Percentiles rank a stretch among this genome's conserved stretches.
Conservation (phyloP, 2,888 invertebrate species). For the Anarsia innoxiella region DNA sequence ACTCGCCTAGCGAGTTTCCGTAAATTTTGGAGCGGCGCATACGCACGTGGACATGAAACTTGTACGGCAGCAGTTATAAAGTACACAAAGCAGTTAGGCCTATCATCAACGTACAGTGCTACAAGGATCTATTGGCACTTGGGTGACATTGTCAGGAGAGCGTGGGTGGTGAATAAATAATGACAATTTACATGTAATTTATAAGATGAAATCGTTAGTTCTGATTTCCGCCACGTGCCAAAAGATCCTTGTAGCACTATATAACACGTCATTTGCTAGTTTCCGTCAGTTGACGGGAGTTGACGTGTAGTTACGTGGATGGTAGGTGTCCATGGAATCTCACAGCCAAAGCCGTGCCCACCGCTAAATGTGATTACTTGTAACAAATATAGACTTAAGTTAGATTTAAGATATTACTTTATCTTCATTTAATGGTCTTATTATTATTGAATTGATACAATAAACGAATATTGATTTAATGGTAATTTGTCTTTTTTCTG, state of each 20-base stretch:
- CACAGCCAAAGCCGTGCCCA: constrained; percentile 39
- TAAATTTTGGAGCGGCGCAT: no score
- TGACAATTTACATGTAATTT: no score
- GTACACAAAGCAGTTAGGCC: no score
- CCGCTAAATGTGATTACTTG: constrained; percentile 55
- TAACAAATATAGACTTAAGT: constrained; percentile 51
- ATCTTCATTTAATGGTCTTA: constrained; percentile 36
- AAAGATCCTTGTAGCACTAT: neutral
- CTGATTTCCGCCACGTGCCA: neutral
- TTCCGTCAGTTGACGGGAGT: neutral
- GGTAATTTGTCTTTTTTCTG: no score
- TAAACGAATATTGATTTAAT: no score
- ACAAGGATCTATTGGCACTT: no score
- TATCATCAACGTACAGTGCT: no score
- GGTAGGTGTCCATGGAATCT: neutral
- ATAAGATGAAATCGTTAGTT: neutral
- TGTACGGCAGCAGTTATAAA: no score
- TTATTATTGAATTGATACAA: constrained; percentile 44
- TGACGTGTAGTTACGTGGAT: neutral
- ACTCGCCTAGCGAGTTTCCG: no score
- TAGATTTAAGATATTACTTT: constrained; percentile 33
- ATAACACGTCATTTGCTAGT: neutral
- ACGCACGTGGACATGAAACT: no score
- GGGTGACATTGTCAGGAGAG: no score
- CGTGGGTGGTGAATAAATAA: no score